phyloP scores from a whole-genome alignment of 2,113 vertebrate species.

The Ceuthmochares aereus region DNA sequence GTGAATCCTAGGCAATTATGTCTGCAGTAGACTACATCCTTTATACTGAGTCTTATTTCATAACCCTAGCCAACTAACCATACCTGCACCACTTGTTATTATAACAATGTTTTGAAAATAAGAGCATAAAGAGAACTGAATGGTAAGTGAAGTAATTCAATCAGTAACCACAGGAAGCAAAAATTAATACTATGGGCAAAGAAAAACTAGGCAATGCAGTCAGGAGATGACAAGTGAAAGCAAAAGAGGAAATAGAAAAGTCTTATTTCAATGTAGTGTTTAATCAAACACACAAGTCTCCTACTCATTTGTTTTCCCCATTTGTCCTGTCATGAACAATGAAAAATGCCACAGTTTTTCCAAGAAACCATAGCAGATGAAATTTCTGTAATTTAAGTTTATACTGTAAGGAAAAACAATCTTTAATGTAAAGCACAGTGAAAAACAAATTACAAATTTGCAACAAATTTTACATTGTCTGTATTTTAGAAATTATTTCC shows the following conservation, averaged over 20 bases:
- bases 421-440: neutral
- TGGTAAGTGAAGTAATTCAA: neutral
- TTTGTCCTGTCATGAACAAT: neutral
- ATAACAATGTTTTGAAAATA: neutral
- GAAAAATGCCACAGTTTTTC: neutral
- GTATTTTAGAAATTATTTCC: neutral
- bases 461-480: neutral
- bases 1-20: neutral
- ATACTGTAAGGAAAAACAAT: neutral
- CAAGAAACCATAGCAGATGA: neutral
- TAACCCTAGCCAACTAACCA: neutral
- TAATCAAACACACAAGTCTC: constrained; percentile 1
- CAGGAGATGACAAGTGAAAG: neutral
- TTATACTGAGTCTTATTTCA: neutral
- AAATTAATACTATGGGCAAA: neutral
- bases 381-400: neutral
- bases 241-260: neutral
- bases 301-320: neutral
- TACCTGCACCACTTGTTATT: neutral
- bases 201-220: neutral
- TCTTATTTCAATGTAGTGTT: neutral
- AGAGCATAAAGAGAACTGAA: neutral
- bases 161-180: neutral
- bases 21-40: neutral
- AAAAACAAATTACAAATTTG: neutral